Conservation (phyloP, 2,113 vertebrate species). For the Ondatra zibethicus region DNA sequence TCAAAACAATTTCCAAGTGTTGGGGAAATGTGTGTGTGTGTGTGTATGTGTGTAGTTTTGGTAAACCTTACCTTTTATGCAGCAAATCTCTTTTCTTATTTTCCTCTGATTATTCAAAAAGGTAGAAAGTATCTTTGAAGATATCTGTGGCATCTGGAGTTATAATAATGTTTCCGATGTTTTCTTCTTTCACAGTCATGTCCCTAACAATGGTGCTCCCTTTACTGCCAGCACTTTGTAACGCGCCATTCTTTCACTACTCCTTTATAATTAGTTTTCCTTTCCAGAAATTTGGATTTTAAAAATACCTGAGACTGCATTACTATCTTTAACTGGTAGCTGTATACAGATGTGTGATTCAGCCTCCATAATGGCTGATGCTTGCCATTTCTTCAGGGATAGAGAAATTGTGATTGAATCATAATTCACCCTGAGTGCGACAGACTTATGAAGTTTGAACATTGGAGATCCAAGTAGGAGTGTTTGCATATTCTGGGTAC, state of each 20-base stretch:
- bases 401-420: slow-evolving; percentile 10
- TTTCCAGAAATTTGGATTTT: neutral
- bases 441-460: neutral
- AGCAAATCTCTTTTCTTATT: neutral
- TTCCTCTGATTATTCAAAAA: neutral
- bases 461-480: neutral
- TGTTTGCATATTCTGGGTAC: neutral
- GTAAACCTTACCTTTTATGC: neutral
- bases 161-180: neutral
- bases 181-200: neutral
- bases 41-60: neutral
- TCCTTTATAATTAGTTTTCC: slow-evolving; percentile 11
- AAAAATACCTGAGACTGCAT: slow-evolving; percentile 15
- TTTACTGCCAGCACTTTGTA: slow-evolving; percentile 24
- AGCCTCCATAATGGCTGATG: neutral
- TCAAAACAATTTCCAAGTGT: neutral
- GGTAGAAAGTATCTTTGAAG: neutral
- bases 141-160: neutral
- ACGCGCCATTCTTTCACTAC: neutral
- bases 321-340: neutral
- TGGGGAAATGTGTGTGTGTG: neutral
- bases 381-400: slow-evolving; percentile 15
- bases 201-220: neutral
- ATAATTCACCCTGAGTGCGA: slow-evolving; percentile 28
- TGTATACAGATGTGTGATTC: neutral